phyloP scores from a whole-genome alignment of 1,140 invertebrate genomes.

The Aphis gossypii region DNA sequence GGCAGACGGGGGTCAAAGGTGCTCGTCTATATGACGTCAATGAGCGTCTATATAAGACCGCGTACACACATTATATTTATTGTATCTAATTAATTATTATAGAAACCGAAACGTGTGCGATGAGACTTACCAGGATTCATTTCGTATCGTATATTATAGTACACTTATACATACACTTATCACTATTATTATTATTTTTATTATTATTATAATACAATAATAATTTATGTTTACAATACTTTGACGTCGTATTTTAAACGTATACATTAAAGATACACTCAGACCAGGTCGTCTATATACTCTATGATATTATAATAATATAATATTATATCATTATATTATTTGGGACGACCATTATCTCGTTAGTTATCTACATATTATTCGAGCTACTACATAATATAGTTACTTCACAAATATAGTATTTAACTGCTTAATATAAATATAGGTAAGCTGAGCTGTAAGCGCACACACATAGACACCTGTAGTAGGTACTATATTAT shows the following conservation, averaged over 20 bases:
- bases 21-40: slow-evolving; percentile 34
- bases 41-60: not conserved
- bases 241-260: not conserved
- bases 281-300: not conserved
- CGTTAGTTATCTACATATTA: not conserved
- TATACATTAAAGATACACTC: not conserved
- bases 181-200: not conserved
- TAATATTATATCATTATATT: not conserved
- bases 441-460: not conserved
- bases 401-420: not conserved
- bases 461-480: not conserved
- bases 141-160: not conserved
- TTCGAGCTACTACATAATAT: no score
- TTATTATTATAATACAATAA: not conserved
- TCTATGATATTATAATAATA: no score
- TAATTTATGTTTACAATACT: not conserved
- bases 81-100: slow-evolving; percentile 7
- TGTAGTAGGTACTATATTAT: not conserved
- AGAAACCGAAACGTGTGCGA: not conserved
- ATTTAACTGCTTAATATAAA: not conserved
- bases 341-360: not conserved
- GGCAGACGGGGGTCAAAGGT: slow-evolving; percentile 17
- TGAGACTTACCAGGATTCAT: not conserved
- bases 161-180: not conserved
- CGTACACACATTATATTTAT: not conserved